Percentiles rank a stretch among this genome's conserved stretches.
Evolutionary conservation across 1,140 invertebrate genomes (phyloP).

Genomic region (Achatina immaculata): DNA sequence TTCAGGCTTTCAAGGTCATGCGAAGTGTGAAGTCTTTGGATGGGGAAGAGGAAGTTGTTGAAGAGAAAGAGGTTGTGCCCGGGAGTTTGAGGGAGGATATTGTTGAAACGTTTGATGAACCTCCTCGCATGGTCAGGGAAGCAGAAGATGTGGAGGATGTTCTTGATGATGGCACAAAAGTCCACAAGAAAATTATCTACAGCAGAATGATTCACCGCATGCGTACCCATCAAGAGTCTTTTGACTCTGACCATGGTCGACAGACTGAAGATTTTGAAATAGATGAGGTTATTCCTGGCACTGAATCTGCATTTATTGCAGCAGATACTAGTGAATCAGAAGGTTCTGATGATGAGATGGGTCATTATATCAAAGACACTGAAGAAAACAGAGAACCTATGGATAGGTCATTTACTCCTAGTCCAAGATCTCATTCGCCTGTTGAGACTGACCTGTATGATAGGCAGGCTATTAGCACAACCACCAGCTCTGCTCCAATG

Average conservation of each 20-base stretch:
- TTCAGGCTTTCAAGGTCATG: constrained; percentile 55
- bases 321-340: constrained; percentile 46
- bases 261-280: constrained; percentile 53
- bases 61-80: constrained; percentile 49
- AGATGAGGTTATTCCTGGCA: constrained; percentile 64
- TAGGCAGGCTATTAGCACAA: constrained; percentile 43
- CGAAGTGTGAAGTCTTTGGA: constrained; percentile 50
- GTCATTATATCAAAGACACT: constrained; percentile 42
- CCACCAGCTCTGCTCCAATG: constrained; percentile 40
- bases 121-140: constrained; percentile 59
- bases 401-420: constrained; percentile 47
- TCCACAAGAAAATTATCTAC: constrained; percentile 57
- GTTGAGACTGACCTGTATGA: constrained; percentile 31
- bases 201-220: constrained; percentile 60
- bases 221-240: constrained; percentile 56
- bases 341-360: constrained; percentile 52
- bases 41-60: constrained; percentile 51
- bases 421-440: constrained; percentile 40
- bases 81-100: constrained; percentile 50
- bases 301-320: constrained; percentile 58
- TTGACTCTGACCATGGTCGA: constrained; percentile 52
- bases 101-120: constrained; percentile 64
- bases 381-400: constrained; percentile 57
- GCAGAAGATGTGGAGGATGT: constrained; percentile 65
- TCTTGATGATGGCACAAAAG: constrained; percentile 64